Conservation (phyloP, 2,113 vertebrate species). For the Cnemophilus loriae region DNA sequence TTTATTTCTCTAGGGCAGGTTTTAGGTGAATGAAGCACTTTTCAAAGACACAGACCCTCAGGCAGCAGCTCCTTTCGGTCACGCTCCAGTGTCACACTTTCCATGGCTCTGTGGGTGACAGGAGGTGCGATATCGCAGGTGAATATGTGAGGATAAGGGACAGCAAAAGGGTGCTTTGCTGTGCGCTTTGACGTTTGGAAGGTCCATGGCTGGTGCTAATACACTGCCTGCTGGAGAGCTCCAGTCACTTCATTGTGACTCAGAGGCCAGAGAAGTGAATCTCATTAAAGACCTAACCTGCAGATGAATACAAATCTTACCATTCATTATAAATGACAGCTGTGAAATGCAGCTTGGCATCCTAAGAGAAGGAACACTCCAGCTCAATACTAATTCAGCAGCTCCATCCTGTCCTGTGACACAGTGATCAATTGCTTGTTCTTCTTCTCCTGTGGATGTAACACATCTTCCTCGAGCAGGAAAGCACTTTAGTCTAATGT, state of each 20-base stretch:
- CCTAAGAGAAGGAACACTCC: not conserved
- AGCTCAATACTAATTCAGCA: constrained; percentile 16
- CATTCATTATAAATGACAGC: not conserved
- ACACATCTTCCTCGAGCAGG: not conserved
- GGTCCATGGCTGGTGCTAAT: not conserved
- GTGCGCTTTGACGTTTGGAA: not conserved
- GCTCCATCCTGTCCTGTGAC: not conserved
- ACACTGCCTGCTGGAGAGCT: not conserved
- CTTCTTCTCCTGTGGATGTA: not conserved
- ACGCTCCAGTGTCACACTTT: not conserved
- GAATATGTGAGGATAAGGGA: not conserved
- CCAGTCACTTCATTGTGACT: not conserved
- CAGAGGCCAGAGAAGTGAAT: not conserved
- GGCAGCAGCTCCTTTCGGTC: not conserved
- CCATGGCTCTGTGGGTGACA: not conserved
- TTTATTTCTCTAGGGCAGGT: not conserved
- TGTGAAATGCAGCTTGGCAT: constrained; percentile 9
- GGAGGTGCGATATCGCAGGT: not conserved
- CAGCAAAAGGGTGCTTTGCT: not conserved
- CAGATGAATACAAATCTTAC: not conserved
- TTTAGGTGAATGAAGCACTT: not conserved
- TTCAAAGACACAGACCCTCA: not conserved
- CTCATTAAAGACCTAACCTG: not conserved
- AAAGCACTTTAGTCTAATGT: not conserved
- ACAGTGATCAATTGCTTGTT: not conserved